Conservation (phyloP, 2,113 vertebrate species). For the Vidua macroura region DNA sequence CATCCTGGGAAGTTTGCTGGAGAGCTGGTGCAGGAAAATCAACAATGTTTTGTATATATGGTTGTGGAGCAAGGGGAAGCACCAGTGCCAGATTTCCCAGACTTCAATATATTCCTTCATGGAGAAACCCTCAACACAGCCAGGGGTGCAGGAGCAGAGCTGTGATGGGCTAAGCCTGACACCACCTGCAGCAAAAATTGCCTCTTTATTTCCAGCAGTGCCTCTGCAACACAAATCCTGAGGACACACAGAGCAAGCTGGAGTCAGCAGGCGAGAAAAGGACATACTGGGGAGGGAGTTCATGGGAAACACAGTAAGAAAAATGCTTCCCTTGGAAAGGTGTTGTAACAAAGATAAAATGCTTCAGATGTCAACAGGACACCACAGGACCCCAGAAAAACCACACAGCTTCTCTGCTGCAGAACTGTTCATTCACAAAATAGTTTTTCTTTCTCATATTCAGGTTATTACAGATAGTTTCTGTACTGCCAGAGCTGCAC, state of each 20-base stretch:
- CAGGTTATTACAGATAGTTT: not conserved
- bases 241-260: not conserved
- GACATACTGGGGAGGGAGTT: not conserved
- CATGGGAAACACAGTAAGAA: not conserved
- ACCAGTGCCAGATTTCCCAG: not conserved
- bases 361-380: not conserved
- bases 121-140: not conserved
- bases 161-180: not conserved
- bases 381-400: not conserved
- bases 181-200: not conserved
- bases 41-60: not conserved
- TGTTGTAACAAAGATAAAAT: not conserved
- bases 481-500: not conserved
- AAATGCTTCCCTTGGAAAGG: constrained; percentile 5
- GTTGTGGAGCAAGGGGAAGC: not conserved
- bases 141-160: not conserved
- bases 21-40: not conserved
- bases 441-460: not conserved
- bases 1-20: not conserved
- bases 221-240: not conserved
- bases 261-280: not conserved
- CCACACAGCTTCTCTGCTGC: not conserved
- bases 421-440: not conserved
- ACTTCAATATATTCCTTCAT: not conserved
- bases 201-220: not conserved